Evolutionary conservation across 2,888 invertebrate species (phyloP), one percentile per base, ranked within the genome.

Genomic region (Synergus umbraculus): DNA sequence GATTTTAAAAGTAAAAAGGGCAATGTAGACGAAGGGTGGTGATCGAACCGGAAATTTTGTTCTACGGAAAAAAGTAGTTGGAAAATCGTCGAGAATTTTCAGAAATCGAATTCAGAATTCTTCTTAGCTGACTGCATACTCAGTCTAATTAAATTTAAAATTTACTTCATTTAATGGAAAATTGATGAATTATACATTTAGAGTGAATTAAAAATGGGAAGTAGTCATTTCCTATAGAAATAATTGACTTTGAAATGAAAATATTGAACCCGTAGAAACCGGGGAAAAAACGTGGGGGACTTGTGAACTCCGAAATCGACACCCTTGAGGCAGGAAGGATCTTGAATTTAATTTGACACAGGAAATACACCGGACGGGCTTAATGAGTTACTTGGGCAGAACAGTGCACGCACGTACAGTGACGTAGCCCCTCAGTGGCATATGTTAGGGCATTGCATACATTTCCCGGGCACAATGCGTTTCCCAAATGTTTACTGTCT

Each of bases 401-500:
- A 66, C 43, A 65, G 65, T 54, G 49, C 4, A 64, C 37, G 12
- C 37, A 37, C 41, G 10, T 44, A 13, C 15, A 18, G n/a, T 58
- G 58, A 18, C 18, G 58, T 58, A 10, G 46, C 13, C 10, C 46
- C 37, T 37, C 46, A 54, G 60, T 4, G 22, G 18, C 10, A 22
- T 22, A 60, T 22, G 22, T 60, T 60, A 22, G 60, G 12, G 22
- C 10, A 60, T 60, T 18, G 60, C 22, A 22, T 60, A 5, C 60
- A 60, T 46, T 73, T 37, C 3, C 29, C 15, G 22, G 12, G 12
- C 18, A 67, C 18, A 67, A 46, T 54, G 76, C 79, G 78, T 78
- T 44, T 66, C 60, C 65, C 77, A 79, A 79, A 81, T 81, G 83
- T 79, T 79, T 77, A 60, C 73, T 37, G 63, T 64, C 69, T 77